Evolutionary conservation across 2,888 invertebrate genomes (phyloP).

Genomic region (Conchocele bisecta): DNA sequence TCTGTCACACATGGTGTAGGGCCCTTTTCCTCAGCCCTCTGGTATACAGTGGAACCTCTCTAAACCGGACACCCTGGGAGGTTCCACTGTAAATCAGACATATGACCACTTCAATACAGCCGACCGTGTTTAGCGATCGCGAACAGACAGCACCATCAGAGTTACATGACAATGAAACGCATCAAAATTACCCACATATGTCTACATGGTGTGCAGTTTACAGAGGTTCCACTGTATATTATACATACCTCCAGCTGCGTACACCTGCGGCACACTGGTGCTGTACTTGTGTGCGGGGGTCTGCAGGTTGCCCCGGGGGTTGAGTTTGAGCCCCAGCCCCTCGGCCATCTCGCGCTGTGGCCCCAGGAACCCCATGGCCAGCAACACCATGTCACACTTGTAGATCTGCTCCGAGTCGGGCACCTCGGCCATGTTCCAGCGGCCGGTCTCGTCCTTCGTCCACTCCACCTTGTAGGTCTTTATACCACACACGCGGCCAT

Average conservation of each 20-base stretch:
- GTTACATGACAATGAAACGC: no score
- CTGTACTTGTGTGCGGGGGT: constrained; percentile 90
- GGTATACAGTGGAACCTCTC: no score
- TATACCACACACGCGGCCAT: constrained; percentile 95
- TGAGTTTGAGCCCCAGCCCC: constrained; percentile 90
- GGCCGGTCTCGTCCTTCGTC: constrained; percentile 93
- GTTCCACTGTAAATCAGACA: no score
- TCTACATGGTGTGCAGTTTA: no score
- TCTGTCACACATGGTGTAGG: no score
- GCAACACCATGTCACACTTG: constrained; percentile 94
- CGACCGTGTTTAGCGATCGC: no score
- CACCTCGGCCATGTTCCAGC: constrained; percentile 95
- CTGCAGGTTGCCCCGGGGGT: constrained; percentile 95
- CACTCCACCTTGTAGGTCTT: constrained; percentile 95
- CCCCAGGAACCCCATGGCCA: constrained; percentile 99
- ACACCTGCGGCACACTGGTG: constrained; percentile 92
- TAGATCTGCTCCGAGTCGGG: constrained; percentile 85
- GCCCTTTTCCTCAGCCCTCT: no score
- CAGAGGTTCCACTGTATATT: no score
- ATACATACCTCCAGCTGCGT: constrained; percentile 97
- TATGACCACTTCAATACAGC: no score
- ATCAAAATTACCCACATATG: no score
- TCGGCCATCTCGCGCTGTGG: constrained; percentile 95
- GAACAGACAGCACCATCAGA: no score
- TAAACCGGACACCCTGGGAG: no score